These are phyloP conservation scores for Canis aureus DNA, from an alignment of 2,113 vertebrate genomes.

Conservation along the genomic window DNA sequence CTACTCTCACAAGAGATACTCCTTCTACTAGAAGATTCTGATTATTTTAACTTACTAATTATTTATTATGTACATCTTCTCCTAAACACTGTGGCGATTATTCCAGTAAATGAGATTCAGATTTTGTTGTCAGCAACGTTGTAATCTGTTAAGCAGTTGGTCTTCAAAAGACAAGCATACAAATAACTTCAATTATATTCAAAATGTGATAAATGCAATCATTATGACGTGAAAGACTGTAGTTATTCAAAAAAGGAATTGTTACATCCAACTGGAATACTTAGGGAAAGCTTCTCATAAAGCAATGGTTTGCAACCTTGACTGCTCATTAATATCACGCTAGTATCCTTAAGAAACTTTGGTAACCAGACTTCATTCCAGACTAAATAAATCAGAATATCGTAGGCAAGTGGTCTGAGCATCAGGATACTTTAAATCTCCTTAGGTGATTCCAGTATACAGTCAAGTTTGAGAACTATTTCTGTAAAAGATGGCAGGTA, in stretches of 20 bases:
- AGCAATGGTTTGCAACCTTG: not conserved
- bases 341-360: not conserved
- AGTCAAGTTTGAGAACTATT: not conserved
- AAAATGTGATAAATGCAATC: conserved; percentile 10
- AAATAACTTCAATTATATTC: not conserved
- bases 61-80: conserved; percentile 7
- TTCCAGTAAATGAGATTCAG: not conserved
- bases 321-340: not conserved
- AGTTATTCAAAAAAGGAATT: not conserved
- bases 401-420: not conserved
- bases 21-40: not conserved
- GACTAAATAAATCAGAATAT: conserved; percentile 7
- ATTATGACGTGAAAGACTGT: not conserved
- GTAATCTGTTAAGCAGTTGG: not conserved
- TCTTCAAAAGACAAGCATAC: not conserved
- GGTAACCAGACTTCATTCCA: not conserved
- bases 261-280: not conserved
- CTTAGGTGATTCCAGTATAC: not conserved
- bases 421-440: not conserved
- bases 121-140: not conserved
- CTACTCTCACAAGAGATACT: not conserved
- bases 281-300: not conserved
- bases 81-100: not conserved
- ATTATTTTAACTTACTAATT: conserved; percentile 35
- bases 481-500: not conserved